A percentile compares a stretch with the other conserved stretches of the same genome.
Conservation (phyloP, 2,888 invertebrate genomes). For the Polymixis lichenea region DNA sequence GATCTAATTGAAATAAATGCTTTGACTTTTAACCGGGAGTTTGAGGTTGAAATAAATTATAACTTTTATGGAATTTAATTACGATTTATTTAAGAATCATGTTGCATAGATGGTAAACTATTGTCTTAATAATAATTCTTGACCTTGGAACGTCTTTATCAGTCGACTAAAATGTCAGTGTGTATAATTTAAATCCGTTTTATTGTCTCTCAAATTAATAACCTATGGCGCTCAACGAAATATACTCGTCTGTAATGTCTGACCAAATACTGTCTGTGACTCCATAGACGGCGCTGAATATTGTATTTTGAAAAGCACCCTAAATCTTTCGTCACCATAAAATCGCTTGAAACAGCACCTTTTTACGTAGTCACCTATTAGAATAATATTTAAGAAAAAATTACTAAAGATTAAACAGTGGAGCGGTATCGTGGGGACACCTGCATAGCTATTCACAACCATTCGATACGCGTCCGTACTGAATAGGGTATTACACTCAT, state of each 20-base stretch:
- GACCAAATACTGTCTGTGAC: neutral
- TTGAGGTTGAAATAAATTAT: slow-evolving; percentile 14
- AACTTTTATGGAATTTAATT: neutral
- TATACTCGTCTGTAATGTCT: neutral
- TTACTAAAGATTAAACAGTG: too few species aligned
- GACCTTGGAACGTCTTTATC: neutral
- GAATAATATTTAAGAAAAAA: neutral
- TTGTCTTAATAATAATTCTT: neutral
- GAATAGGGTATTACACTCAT: too few species aligned
- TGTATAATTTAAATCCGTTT: neutral
- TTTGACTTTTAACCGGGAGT: slow-evolving; percentile 24
- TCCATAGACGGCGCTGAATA: neutral
- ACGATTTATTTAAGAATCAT: neutral
- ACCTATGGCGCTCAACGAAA: slow-evolving; percentile 38
- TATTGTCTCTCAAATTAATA: slow-evolving; percentile 17
- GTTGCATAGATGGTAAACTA: neutral
- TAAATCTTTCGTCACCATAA: neutral
- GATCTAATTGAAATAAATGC: slow-evolving; percentile 24
- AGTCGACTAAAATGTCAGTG: neutral
- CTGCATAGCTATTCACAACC: too few species aligned
- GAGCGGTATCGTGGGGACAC: too few species aligned
- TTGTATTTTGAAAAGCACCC: neutral
- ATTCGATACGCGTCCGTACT: too few species aligned
- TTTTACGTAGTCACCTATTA: neutral
- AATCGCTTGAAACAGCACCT: slow-evolving; percentile 22